These are phyloP conservation scores for Bombus polaris DNA, from an alignment of 1,140 invertebrate species.

Conservation along the genomic window DNA sequence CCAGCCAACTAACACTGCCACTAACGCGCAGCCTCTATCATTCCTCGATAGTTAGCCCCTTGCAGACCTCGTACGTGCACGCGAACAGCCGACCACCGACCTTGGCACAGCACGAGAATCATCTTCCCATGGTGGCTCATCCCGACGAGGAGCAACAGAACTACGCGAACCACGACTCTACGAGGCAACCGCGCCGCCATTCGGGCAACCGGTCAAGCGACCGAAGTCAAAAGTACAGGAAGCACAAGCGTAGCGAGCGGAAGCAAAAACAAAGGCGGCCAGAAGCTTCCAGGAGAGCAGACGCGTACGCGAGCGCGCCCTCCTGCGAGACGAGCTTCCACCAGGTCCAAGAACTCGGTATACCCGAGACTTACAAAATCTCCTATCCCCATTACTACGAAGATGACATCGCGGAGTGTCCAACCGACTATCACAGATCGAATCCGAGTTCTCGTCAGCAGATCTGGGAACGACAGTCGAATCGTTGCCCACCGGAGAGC, in stretches of 20 bases:
- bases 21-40: slow-evolving; percentile 78
- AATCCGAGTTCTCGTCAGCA: slow-evolving; percentile 48
- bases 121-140: slow-evolving; percentile 49
- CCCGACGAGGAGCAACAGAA: slow-evolving; percentile 63
- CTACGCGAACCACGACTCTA: slow-evolving; percentile 55
- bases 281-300: slow-evolving; percentile 33
- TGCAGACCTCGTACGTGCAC: slow-evolving; percentile 77
- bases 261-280: slow-evolving; percentile 70
- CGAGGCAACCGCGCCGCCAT: slow-evolving; percentile 66
- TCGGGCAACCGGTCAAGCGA: slow-evolving; percentile 69
- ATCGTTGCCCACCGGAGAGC: slow-evolving; percentile 55
- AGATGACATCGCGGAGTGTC: slow-evolving; percentile 74
- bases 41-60: slow-evolving; percentile 78
- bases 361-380: slow-evolving; percentile 79
- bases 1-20: slow-evolving; percentile 81
- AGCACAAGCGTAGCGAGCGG: slow-evolving; percentile 74
- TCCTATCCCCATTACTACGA: slow-evolving; percentile 81
- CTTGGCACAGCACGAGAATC: slow-evolving; percentile 62
- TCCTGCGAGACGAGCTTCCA: slow-evolving; percentile 75
- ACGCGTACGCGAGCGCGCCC: slow-evolving; percentile 32
- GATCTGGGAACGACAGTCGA: slow-evolving; percentile 65
- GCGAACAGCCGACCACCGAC: slow-evolving; percentile 72
- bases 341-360: slow-evolving; percentile 76
- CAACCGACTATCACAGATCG: slow-evolving; percentile 67
- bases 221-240: slow-evolving; percentile 76